These are phyloP conservation scores for Buathra laborator DNA, from an alignment of 2,888 invertebrate genomes.

Conservation along the genomic window DNA sequence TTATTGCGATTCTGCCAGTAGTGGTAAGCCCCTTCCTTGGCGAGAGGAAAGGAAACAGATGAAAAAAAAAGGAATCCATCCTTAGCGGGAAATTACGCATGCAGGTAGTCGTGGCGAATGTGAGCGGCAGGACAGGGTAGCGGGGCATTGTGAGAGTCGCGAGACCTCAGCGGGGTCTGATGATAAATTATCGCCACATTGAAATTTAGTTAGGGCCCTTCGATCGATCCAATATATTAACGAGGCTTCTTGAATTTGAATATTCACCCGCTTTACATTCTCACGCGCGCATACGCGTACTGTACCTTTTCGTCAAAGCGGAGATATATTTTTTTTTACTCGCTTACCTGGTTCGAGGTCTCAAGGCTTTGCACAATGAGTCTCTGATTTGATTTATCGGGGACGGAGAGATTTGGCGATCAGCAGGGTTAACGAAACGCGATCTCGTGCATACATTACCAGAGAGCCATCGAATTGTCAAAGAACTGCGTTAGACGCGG, in stretches of 20 bases:
- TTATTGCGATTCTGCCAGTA: constrained; percentile 9
- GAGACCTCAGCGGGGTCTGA: constrained; percentile 81
- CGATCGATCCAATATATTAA: constrained; percentile 72
- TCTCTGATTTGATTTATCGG: constrained; percentile 83
- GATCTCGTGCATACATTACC: constrained; percentile 66
- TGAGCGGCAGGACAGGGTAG: neutral
- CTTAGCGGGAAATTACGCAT: constrained; percentile 77
- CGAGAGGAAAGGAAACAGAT: constrained; percentile 60
- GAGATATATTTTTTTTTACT: constrained; percentile 60
- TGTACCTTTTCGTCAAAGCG: constrained; percentile 58
- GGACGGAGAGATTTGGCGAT: constrained; percentile 42
- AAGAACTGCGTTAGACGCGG: constrained; percentile 31
- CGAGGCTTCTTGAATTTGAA: constrained; percentile 84
- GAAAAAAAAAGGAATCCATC: constrained; percentile 60
- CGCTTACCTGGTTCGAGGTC: constrained; percentile 63
- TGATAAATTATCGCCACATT: constrained; percentile 83
- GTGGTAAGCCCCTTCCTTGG: constrained; percentile 37
- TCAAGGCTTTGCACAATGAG: constrained; percentile 77
- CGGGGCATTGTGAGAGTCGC: constrained; percentile 75
- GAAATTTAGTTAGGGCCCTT: constrained; percentile 75
- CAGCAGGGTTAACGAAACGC: constrained; percentile 34
- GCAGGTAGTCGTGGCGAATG: constrained; percentile 76
- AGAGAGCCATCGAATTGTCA: constrained; percentile 56
- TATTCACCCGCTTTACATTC: constrained; percentile 82
- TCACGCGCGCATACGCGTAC: constrained; percentile 74